phyloP scores from a whole-genome alignment of 2,888 invertebrate species.

The Isoperla grammatica region DNA sequence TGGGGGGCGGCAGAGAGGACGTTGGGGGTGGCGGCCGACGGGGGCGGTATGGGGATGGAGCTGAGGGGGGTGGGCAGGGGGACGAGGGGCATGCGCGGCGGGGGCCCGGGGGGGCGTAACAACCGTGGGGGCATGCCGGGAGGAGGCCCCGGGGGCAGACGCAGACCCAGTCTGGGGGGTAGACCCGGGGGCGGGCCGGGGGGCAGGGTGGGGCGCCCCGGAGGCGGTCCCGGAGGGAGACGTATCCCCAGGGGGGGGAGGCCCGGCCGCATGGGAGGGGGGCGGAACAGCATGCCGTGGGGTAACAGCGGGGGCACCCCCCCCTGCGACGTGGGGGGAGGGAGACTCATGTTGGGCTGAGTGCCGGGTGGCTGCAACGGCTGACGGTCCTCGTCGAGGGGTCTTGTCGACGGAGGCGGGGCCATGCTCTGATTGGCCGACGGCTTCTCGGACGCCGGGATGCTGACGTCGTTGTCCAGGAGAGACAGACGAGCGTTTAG shows the following conservation, averaged over 20 bases:
- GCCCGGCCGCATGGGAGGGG: conserved; percentile 47
- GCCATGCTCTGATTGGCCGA: conserved; percentile 34
- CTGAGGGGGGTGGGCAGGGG: conserved; percentile 39
- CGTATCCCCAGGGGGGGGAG: conserved; percentile 44
- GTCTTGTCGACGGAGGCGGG: conserved; percentile 45
- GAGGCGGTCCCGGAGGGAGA: conserved; percentile 54
- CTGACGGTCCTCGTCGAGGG: conserved; percentile 35
- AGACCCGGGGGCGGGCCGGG: conserved; percentile 43
- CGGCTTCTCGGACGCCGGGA: conserved; percentile 28
- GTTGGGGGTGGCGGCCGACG: conserved; percentile 50
- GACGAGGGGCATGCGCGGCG: conserved; percentile 29
- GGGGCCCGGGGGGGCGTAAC: conserved; percentile 33
- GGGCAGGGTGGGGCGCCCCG: conserved; percentile 44
- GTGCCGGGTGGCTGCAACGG: conserved; percentile 33
- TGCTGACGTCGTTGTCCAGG: conserved; percentile 41
- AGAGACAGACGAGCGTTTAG: conserved; percentile 50
- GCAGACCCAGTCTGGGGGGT: conserved; percentile 57
- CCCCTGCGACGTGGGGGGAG: conserved; percentile 24
- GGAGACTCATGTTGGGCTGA: conserved; percentile 22
- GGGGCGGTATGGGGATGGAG: conserved; percentile 32
- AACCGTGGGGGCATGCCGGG: conserved; percentile 44
- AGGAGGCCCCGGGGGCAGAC: conserved; percentile 60
- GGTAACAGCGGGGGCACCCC: conserved; percentile 43
- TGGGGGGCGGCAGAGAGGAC: conserved; percentile 79
- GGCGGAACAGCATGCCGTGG: conserved; percentile 51